Conservation (phyloP, 2,888 invertebrate species). For the Colostygia pectinataria region DNA sequence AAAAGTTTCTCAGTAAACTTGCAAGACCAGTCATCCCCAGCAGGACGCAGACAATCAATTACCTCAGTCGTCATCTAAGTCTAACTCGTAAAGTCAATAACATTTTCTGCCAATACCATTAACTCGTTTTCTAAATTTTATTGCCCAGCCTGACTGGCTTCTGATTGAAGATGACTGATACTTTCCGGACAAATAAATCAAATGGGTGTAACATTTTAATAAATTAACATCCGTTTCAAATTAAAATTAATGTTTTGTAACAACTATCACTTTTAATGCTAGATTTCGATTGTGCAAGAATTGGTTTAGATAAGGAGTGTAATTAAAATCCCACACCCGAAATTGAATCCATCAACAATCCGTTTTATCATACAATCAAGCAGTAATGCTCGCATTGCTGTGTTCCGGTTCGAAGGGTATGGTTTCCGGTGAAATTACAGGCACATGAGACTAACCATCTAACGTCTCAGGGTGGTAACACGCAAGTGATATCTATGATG, state of each 20-base stretch:
- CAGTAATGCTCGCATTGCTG: too few species aligned
- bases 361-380: too few species aligned
- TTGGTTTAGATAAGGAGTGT: not conserved
- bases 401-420: too few species aligned
- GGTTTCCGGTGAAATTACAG: too few species aligned
- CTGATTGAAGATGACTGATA: slow-evolving; percentile 40
- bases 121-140: slow-evolving; percentile 37
- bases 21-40: not conserved
- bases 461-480: too few species aligned
- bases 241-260: slow-evolving; percentile 23
- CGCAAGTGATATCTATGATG: too few species aligned
- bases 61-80: slow-evolving; percentile 23
- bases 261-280: slow-evolving; percentile 24
- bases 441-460: too few species aligned
- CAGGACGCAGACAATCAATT: slow-evolving; percentile 14
- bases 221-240: slow-evolving; percentile 31
- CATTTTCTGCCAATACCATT: slow-evolving; percentile 30
- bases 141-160: slow-evolving; percentile 21
- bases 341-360: too few species aligned
- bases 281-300: slow-evolving; percentile 20
- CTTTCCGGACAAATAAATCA: slow-evolving; percentile 39
- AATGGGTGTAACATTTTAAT: slow-evolving; percentile 28
- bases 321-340: not conserved
- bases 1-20: too few species aligned
- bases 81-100: slow-evolving; percentile 20